Evolutionary conservation across 1,140 invertebrate genomes (phyloP).

Genomic region (Nylanderia fulva): DNA sequence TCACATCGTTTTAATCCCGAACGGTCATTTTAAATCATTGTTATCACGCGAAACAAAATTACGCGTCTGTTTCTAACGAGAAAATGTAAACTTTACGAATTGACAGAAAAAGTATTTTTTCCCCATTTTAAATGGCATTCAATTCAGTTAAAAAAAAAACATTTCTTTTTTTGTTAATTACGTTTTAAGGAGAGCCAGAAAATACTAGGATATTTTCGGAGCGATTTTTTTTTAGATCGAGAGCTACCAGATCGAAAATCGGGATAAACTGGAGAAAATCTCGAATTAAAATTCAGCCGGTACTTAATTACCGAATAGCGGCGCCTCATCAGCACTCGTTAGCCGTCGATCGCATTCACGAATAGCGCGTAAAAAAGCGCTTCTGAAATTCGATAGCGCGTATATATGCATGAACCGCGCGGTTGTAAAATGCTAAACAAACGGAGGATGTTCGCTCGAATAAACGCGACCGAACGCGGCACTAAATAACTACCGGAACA

Average conservation of each 20-base stretch:
- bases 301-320: conserved; percentile 47
- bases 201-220: background rate
- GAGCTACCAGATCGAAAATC: background rate
- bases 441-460: conserved; percentile 75
- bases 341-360: conserved; percentile 53
- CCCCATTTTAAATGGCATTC: background rate
- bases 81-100: background rate
- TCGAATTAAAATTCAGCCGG: conserved; percentile 37
- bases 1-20: conserved; percentile 23
- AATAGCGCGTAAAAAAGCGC: conserved; percentile 40
- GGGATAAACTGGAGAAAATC: background rate
- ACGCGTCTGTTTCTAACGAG: background rate
- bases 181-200: background rate
- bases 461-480: conserved; percentile 71
- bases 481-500: conserved; percentile 74
- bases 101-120: background rate
- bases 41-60: conserved; percentile 15
- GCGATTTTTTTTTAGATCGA: conserved; percentile 14
- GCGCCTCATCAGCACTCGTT: conserved; percentile 53
- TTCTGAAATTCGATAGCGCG: conserved; percentile 66
- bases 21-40: conserved; percentile 10
- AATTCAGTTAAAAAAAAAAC: background rate
- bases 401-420: conserved; percentile 55
- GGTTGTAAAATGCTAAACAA: conserved; percentile 79
- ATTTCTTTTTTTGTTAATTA: background rate